Evolutionary conservation across 1,140 invertebrate species (phyloP).

Genomic region (Philopotamus ludificatus): DNA sequence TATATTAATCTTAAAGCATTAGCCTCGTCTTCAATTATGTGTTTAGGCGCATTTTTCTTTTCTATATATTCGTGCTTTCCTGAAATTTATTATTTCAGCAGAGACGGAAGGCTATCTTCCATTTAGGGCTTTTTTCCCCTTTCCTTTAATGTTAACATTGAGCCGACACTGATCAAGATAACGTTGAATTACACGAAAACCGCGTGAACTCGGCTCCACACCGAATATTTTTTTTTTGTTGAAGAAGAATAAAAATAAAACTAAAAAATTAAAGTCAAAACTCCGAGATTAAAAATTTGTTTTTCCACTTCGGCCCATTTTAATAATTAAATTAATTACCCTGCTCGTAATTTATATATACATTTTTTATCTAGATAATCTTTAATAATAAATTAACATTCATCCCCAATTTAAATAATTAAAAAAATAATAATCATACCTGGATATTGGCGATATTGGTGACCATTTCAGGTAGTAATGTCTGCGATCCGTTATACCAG

Average conservation of each 20-base stretch:
- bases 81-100: conserved; percentile 23
- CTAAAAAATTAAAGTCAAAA: conserved; percentile 3
- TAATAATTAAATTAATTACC: background rate
- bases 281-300: background rate
- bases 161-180: conserved; percentile 24
- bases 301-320: background rate
- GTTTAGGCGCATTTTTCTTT: conserved; percentile 6
- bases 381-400: no score
- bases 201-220: conserved; percentile 16
- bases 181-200: conserved; percentile 23
- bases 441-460: conserved; percentile 48
- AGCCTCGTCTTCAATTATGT: conserved; percentile 7
- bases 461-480: conserved; percentile 56
- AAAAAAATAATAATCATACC: no score
- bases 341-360: background rate
- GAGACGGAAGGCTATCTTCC: conserved; percentile 14
- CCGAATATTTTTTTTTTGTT: background rate
- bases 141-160: conserved; percentile 4
- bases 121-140: conserved; percentile 13
- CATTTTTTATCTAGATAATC: no score
- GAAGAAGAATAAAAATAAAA: background rate
- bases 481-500: conserved; percentile 78
- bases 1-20: no score
- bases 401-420: no score
- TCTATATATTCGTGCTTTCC: background rate